These are phyloP conservation scores for Alexandromys fortis DNA, from an alignment of 2,113 vertebrate species.

Conservation along the genomic window DNA sequence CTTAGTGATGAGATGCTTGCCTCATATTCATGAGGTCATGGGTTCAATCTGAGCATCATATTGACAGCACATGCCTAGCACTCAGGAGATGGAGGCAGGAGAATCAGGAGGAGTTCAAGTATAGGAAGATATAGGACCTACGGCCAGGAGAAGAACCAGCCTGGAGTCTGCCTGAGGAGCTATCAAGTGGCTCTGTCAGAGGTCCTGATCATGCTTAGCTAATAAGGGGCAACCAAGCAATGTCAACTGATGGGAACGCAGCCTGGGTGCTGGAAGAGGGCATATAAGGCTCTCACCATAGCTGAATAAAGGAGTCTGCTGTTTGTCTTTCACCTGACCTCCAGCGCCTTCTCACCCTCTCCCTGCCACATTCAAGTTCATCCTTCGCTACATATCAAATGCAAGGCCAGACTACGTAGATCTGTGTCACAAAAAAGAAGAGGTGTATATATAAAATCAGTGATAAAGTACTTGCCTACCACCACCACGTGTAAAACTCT, in stretches of 20 bases:
- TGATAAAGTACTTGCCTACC: neutral
- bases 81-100: neutral
- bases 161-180: no score
- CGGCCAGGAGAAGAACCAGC: no score
- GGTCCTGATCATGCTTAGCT: no score
- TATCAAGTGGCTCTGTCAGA: no score
- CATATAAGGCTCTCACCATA: no score
- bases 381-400: neutral
- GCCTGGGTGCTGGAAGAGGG: no score
- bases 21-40: neutral
- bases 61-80: neutral
- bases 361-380: neutral
- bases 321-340: no score
- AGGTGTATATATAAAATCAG: neutral
- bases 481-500: neutral
- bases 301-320: no score
- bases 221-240: no score
- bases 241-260: no score
- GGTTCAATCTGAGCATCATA: neutral
- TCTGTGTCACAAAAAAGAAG: neutral
- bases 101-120: neutral
- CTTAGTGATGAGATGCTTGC: neutral
- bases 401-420: neutral
- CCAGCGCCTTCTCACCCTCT: no score
- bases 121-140: no score